Evolutionary conservation across 23 tunicate species (phyloP), one percentile per base, ranked within the genome.

Genomic region (Halocynthia aurantium): DNA sequence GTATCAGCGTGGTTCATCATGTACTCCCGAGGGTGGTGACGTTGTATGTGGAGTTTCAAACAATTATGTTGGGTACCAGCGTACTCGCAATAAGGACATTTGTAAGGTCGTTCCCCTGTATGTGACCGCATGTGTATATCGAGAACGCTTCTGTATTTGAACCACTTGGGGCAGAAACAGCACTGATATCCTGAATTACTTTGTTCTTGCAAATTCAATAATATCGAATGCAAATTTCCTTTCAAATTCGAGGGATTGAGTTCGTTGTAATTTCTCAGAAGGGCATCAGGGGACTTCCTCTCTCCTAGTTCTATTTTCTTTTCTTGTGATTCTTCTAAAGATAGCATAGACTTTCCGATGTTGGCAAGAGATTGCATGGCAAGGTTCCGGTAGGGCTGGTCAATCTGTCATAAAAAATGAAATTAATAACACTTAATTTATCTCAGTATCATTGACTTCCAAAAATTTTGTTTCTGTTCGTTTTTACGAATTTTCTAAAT

Each of bases 61-160:
- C 96, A 89, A 69, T 89, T 89, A 52, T 89, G 96, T 69, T 89
- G 96, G 8, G 96, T 89, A 19, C 96, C 96, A 9, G 96, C 96
- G 57, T 89, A 89, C 6, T 75, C 85, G 70, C 96, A 89, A 50
- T 71, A 80, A 9, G 77, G 53, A 40, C 96, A 89, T 70, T 89
- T 89, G 78, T 89, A 89, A 52, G 96, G 96, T 10, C 96, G 85
- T 62, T 89, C 88, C 0, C 96, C 96, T 7, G 96, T 89, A 62
- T 89, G 96, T 6, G 96, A 89, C 6, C 96, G 78, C 82, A 84
- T 80, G 75, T 89, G 96, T 54, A 89, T 89, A 10, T 84, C 89
- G 6, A 89, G 75, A 1, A 89, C 96, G 64, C 96, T 89, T 61
- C 85, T 53, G 56, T 89, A 89, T 75, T 84, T 89, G 72, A 89